Evolutionary conservation across 37 sponge, comb jelly and placozoan genomes (phyloP).

Genomic region (Ianthella basta): DNA sequence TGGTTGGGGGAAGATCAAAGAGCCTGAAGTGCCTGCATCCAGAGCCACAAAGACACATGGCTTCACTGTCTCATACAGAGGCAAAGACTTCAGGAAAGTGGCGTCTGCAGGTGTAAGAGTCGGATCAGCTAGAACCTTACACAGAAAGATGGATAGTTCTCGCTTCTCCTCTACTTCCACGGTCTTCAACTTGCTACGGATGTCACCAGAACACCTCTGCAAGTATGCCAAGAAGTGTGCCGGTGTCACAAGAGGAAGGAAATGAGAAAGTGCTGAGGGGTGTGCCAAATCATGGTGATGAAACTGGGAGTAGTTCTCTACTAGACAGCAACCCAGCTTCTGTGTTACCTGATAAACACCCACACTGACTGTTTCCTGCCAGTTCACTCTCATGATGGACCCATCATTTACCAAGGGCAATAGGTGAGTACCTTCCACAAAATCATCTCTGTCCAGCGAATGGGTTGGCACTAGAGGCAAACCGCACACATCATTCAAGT

Average conservation of each 20-base stretch:
- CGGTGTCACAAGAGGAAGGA: background rate
- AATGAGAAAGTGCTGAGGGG: background rate
- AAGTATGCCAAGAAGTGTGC: background rate
- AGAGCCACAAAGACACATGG: too few relatives aligned
- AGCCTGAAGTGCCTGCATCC: too few relatives aligned
- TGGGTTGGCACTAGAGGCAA: slow-evolving; percentile 26
- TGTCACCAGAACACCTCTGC: background rate
- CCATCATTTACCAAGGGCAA: background rate
- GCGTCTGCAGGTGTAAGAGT: background rate
- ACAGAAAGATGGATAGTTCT: background rate
- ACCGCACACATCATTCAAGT: background rate
- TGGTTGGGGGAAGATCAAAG: too few relatives aligned
- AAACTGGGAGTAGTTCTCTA: background rate
- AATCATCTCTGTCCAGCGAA: background rate
- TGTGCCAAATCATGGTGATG: background rate
- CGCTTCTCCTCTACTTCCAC: background rate
- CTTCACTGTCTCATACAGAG: background rate
- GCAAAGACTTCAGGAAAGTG: background rate
- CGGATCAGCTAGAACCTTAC: background rate
- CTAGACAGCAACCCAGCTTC: background rate
- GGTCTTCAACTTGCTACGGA: background rate
- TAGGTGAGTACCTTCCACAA: background rate
- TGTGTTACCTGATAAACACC: background rate
- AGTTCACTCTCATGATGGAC: background rate
- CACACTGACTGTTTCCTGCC: background rate